These are phyloP conservation scores for Hydrolagus colliei DNA, from an alignment of 2,797 vertebrate genomes.

Conservation along the genomic window DNA sequence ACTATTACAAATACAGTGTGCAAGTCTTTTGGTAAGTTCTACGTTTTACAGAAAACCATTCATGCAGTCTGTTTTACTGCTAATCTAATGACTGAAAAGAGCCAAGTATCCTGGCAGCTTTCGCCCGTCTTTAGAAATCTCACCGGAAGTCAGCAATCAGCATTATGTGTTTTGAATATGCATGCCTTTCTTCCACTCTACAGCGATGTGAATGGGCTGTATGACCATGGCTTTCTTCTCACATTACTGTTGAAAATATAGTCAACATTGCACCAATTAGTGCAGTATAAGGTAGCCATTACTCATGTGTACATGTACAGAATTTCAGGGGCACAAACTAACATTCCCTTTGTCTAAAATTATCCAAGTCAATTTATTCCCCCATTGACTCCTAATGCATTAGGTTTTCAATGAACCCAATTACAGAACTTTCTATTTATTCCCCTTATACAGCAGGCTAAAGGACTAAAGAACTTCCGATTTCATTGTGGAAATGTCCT, in stretches of 20 bases:
- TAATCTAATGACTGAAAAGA: constrained; percentile 17
- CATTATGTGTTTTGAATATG: not conserved
- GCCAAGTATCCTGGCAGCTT: not conserved
- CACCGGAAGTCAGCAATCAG: not conserved
- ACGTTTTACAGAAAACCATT: not conserved
- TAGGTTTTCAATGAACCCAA: constrained; percentile 12
- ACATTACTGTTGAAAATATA: constrained; percentile 9
- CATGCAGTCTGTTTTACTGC: not conserved
- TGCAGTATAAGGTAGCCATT: too few species aligned
- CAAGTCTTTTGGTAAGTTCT: not conserved
- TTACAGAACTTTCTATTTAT: not conserved
- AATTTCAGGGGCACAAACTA: not conserved
- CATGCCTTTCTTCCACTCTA: not conserved
- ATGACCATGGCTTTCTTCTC: not conserved
- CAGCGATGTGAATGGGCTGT: not conserved
- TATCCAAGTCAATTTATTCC: not conserved
- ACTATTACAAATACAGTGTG: not conserved
- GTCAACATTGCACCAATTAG: constrained; percentile 6
- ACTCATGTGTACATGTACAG: not conserved
- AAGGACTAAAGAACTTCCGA: not conserved
- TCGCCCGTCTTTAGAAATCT: not conserved
- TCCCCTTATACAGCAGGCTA: constrained; percentile 7
- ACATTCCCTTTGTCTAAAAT: too few species aligned
- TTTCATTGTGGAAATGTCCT: not conserved
- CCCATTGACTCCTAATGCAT: not conserved